Evolutionary conservation across 2,113 vertebrate genomes (phyloP).

Genomic region (Puntigrus tetrazona): DNA sequence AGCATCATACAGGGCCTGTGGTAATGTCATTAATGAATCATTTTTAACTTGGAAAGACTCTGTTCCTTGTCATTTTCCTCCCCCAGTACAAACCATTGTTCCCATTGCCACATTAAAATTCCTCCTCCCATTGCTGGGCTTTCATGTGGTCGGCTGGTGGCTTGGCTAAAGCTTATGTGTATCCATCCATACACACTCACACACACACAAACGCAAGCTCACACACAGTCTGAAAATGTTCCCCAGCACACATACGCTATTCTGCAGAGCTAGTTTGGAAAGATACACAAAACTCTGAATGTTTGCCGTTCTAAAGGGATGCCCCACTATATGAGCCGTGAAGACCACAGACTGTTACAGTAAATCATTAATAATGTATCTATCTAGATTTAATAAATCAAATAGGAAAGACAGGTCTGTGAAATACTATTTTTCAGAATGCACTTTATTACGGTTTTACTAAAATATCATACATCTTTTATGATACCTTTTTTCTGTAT

Average conservation of each 20-base stretch:
- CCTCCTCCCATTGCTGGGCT: constrained; percentile 69
- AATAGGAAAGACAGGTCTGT: background rate
- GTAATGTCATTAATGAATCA: constrained; percentile 75
- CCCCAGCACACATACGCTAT: background rate
- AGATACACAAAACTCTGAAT: constrained; percentile 36
- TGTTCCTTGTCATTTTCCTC: constrained; percentile 69
- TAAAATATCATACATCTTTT: background rate
- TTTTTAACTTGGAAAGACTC: constrained; percentile 69
- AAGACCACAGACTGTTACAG: constrained; percentile 25
- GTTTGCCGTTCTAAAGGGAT: constrained; percentile 3
- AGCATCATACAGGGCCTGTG: constrained; percentile 51
- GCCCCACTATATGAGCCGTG: constrained; percentile 17
- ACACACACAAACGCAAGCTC: constrained; percentile 32
- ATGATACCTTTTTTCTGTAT: too few species aligned
- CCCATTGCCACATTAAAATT: constrained; percentile 77
- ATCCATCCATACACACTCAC: constrained; percentile 68
- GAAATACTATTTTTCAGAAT: background rate
- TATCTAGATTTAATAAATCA: background rate
- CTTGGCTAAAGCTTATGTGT: constrained; percentile 72
- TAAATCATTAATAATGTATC: background rate
- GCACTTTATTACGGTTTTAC: background rate
- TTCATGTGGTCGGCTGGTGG: constrained; percentile 75
- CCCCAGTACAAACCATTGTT: constrained; percentile 76
- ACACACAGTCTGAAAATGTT: constrained; percentile 24
- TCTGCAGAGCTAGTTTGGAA: constrained; percentile 20